A percentile compares a stretch with the other conserved stretches of the same genome.
These are phyloP conservation scores for Bradypus variegatus DNA, from an alignment of 2,797 vertebrate species.

Conservation along the genomic window DNA sequence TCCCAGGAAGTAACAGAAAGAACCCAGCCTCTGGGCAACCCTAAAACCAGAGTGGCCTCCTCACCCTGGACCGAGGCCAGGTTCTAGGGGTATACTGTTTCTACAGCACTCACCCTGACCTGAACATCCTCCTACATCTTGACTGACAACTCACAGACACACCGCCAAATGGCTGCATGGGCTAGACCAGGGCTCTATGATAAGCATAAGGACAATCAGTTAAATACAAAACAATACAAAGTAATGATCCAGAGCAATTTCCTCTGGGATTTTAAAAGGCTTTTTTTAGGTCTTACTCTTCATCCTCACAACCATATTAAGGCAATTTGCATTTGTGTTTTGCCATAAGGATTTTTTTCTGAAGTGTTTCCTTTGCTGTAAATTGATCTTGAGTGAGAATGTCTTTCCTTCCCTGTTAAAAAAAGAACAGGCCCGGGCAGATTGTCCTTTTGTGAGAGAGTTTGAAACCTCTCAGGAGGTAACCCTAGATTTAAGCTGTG, in stretches of 20 bases:
- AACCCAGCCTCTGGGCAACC: not conserved
- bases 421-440: constrained; percentile 33
- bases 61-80: not conserved
- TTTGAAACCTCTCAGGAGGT: constrained; percentile 51
- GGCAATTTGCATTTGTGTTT: not conserved
- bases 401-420: not conserved
- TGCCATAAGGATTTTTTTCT: not conserved
- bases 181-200: not conserved
- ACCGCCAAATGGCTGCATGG: not conserved
- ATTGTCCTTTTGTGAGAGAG: constrained; percentile 44
- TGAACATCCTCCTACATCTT: not conserved
- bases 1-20: not conserved
- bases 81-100: not conserved
- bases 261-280: not conserved
- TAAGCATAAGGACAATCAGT: not conserved
- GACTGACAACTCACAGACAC: not conserved
- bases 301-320: not conserved
- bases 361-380: constrained; percentile 3
- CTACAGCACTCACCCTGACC: rapidly evolving
- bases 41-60: not conserved
- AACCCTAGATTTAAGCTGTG: not conserved
- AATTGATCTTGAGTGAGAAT: constrained; percentile 9
- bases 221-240: constrained; percentile 24
- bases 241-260: not conserved
- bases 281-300: not conserved